Evolutionary conservation across 1,140 invertebrate genomes (phyloP).

Genomic region (Penaeus chinensis): DNA sequence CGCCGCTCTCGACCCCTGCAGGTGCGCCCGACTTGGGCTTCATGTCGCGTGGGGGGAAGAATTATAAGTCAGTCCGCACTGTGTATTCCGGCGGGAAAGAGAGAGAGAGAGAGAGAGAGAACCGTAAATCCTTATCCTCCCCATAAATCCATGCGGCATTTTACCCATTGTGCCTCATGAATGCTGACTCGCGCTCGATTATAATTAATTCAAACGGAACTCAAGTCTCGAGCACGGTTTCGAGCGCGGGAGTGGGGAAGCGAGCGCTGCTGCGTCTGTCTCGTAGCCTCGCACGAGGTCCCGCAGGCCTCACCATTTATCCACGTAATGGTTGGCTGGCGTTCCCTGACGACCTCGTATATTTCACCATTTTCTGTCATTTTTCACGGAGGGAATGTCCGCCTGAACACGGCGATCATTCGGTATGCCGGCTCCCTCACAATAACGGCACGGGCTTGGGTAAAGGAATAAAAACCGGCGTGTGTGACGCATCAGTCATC

Average conservation of each 20-base stretch:
- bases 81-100: background rate
- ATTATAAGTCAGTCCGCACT: slow-evolving; percentile 8
- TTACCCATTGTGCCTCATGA: slow-evolving; percentile 54
- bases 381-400: slow-evolving; percentile 7
- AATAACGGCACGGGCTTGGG: too few species aligned
- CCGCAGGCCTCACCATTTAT: slow-evolving; percentile 56
- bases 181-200: slow-evolving; percentile 52
- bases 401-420: too few species aligned
- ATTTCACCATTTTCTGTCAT: slow-evolving; percentile 50
- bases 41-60: slow-evolving; percentile 1
- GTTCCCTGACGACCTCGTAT: slow-evolving; percentile 45
- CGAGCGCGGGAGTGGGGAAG: slow-evolving; percentile 35
- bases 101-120: too few species aligned
- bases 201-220: slow-evolving; percentile 58
- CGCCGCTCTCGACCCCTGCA: slow-evolving; percentile 27
- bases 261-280: slow-evolving; percentile 49
- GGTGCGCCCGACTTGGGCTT: slow-evolving; percentile 37
- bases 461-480: slow-evolving; percentile 15
- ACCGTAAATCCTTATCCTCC: too few species aligned
- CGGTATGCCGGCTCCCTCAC: too few species aligned
- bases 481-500: background rate
- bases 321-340: slow-evolving; percentile 53
- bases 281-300: slow-evolving; percentile 55
- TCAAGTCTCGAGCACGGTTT: slow-evolving; percentile 45
- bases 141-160: slow-evolving; percentile 29